Conservation (phyloP, 2,113 vertebrate genomes). For the Struthidea cinerea region DNA sequence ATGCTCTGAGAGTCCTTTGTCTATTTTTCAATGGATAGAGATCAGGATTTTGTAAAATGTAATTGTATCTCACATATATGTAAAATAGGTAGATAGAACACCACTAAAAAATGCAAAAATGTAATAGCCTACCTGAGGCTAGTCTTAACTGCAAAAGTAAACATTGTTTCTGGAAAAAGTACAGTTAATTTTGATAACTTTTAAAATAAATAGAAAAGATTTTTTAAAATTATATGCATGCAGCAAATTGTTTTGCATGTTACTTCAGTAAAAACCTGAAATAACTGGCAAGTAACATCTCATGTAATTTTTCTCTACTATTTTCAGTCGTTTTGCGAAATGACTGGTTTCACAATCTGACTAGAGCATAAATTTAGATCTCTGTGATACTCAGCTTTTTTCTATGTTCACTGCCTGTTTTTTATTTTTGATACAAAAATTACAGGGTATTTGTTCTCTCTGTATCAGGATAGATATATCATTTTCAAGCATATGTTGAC, state of each 20-base stretch:
- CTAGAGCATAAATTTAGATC: not conserved
- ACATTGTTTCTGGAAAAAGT: not conserved
- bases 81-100: not conserved
- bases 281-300: not conserved
- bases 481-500: not conserved
- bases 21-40: not conserved
- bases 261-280: not conserved
- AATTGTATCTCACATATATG: not conserved
- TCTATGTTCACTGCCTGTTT: not conserved
- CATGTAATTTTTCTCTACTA: not conserved
- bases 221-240: not conserved
- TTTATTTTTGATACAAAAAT: constrained; percentile 42
- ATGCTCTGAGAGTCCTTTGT: not conserved
- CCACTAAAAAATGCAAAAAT: not conserved
- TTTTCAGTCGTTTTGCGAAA: constrained; percentile 44
- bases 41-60: not conserved
- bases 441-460: not conserved
- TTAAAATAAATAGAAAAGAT: not conserved
- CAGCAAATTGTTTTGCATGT: not conserved
- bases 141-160: not conserved
- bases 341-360: not conserved
- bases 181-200: not conserved
- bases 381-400: not conserved
- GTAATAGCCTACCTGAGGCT: not conserved
- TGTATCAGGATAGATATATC: not conserved